Evolutionary conservation across 1,140 invertebrate species (phyloP).

Genomic region (Penaeus japonicus): DNA sequence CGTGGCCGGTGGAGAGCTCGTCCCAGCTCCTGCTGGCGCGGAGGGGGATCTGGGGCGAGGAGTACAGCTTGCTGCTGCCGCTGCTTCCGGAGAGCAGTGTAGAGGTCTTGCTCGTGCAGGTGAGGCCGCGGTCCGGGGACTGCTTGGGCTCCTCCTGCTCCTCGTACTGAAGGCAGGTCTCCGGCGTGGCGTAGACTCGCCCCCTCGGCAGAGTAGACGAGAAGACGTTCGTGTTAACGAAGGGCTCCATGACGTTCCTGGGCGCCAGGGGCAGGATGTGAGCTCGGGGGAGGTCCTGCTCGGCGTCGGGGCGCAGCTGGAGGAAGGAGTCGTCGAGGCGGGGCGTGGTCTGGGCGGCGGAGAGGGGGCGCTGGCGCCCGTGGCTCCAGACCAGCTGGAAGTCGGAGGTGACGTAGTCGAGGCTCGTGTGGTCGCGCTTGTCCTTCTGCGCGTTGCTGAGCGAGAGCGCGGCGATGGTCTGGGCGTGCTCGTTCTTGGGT

Average conservation of each 20-base stretch:
- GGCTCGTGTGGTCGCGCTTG: constrained; percentile 37
- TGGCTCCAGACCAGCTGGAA: constrained; percentile 49
- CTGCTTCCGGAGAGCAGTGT: constrained; percentile 7
- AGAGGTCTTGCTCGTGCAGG: not conserved
- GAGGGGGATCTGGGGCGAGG: constrained; percentile 33
- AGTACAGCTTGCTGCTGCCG: constrained; percentile 20
- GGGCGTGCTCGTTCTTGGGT: constrained; percentile 39
- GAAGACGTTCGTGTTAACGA: constrained; percentile 1
- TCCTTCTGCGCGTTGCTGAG: not conserved
- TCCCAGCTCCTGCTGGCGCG: constrained; percentile 46
- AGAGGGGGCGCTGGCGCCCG: constrained; percentile 8
- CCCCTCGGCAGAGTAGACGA: constrained; percentile 13
- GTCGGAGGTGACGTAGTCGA: constrained; percentile 46
- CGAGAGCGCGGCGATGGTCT: constrained; percentile 23
- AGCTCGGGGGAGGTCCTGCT: constrained; percentile 9
- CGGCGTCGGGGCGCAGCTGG: not conserved
- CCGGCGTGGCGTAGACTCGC: constrained; percentile 11
- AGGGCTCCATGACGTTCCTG: not conserved
- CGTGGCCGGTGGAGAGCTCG: constrained; percentile 41
- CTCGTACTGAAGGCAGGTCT: not conserved
- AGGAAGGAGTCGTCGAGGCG: constrained; percentile 6
- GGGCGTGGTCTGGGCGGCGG: not conserved
- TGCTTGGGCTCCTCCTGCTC: not conserved
- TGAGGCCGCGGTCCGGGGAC: not conserved
- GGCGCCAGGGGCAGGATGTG: constrained; percentile 9